Evolutionary conservation across 1,140 invertebrate genomes (phyloP), one percentile per base, ranked within the genome.

Genomic region (Drosophila kanapiae): DNA sequence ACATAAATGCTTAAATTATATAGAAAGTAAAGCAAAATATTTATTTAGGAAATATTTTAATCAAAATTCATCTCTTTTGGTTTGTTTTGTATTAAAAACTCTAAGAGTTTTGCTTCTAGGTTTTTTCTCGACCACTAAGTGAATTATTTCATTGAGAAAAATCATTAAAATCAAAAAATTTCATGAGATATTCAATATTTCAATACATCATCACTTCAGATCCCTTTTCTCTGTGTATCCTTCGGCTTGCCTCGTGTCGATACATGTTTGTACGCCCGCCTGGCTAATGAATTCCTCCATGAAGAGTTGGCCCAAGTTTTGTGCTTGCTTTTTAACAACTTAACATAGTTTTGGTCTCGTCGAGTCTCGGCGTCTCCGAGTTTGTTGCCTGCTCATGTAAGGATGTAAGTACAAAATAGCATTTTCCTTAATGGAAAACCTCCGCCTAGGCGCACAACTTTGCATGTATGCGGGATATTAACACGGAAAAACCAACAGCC

Each of bases 381-480:
- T 40, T 64, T 38, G 64, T 51, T 56, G 65, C 65, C 77, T 80
- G 71, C 57, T 62, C 75, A 78, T 79, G 77, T 79, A 33, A 63
- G 75, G 77, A 62, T 78, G 75, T 78, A 78, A 75, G 63, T 78
- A 87, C 84, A 87, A 87, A 87, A 87, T 88, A 84, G 77, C 85
- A 71, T 87, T 84, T 90, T 87, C 84, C 84, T 88, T 76, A 82
- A 82, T 82, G 80, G 79, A 57, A 75, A 62, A 62, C 75, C 64
- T 53, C 65, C 54, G 75, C 64, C 49, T 43, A 69, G 67, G 76
- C 82, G 65, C 51, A 62, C 69, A 87, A 88, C 85, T 90, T 87
- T 87, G 85, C 84, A 87, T 87, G 84, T 80, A 90, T 78, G 80
- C 72, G 67, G 84, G 77, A 87, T 87, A 87, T 87, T 87, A 87